phyloP scores from a whole-genome alignment of 2,888 invertebrate genomes.

The Taphrorychus bicolor region DNA sequence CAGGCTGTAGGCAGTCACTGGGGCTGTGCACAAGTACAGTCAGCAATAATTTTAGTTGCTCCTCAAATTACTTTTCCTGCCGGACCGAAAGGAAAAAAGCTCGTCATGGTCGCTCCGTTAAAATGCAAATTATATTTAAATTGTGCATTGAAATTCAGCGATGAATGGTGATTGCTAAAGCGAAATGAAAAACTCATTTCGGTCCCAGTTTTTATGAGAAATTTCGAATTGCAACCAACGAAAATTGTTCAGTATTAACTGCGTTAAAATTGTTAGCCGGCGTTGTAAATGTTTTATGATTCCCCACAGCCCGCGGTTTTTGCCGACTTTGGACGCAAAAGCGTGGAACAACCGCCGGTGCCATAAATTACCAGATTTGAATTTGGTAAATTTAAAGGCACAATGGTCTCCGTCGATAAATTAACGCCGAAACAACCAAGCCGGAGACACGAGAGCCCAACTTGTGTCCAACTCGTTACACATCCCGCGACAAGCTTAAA shows the following conservation, averaged over 20 bases:
- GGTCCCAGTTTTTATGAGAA: not conserved
- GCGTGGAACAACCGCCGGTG: too few species aligned
- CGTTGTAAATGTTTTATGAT: not conserved
- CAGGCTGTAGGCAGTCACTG: not conserved
- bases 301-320: not conserved
- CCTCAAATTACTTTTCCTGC: not conserved
- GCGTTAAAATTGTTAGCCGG: not conserved
- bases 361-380: not conserved
- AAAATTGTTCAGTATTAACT: not conserved
- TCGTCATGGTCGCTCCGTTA: not conserved
- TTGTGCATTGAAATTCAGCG: conserved; percentile 9
- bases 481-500: conserved; percentile 30
- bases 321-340: too few species aligned
- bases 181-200: not conserved
- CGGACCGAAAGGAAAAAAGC: not conserved
- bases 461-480: conserved; percentile 6
- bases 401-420: conserved; percentile 11
- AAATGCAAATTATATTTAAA: conserved; percentile 28
- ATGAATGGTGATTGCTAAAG: conserved; percentile 2
- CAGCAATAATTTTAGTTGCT: too few species aligned
- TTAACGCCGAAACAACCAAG: conserved; percentile 8
- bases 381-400: not conserved
- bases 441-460: conserved; percentile 10
- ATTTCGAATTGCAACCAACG: not conserved
- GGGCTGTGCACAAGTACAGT: too few species aligned